Conservation (phyloP, 2,113 vertebrate genomes). For the Mormyrus iriodes region DNA sequence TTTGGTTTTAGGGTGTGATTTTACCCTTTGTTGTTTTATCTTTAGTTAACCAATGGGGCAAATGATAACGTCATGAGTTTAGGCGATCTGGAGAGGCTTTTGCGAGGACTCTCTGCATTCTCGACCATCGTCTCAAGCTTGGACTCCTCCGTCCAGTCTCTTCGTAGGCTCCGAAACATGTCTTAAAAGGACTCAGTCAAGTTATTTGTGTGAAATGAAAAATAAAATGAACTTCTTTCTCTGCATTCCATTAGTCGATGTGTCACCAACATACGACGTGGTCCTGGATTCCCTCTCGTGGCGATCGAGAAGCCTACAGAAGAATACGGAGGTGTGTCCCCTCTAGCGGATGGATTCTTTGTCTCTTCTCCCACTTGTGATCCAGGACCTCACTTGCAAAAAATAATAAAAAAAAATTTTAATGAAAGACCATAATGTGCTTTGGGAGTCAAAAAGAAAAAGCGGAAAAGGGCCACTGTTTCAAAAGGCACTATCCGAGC, state of each 20-base stretch:
- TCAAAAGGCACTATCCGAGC: constrained; percentile 10
- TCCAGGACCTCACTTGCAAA: background rate
- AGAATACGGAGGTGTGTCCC: background rate
- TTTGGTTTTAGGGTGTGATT: background rate
- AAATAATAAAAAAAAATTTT: constrained; percentile 12
- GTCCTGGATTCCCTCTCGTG: background rate
- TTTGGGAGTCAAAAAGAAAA: background rate
- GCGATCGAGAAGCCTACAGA: background rate
- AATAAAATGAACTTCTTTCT: background rate
- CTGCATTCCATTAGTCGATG: background rate
- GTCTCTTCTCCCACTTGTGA: background rate
- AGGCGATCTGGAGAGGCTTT: background rate
- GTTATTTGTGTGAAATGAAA: background rate
- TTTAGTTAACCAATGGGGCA: background rate
- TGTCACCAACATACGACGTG: background rate
- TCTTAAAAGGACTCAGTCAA: background rate
- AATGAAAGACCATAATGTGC: background rate
- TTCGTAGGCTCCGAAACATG: background rate
- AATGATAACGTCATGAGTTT: background rate
- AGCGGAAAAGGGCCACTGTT: background rate
- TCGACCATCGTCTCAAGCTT: background rate
- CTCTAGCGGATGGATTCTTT: background rate
- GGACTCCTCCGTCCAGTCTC: background rate
- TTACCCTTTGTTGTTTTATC: background rate
- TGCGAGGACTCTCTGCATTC: background rate